A percentile compares a stretch with the other conserved stretches of the same genome.
Conservation (phyloP, 2,113 vertebrate species). For the Etia nguti region DNA sequence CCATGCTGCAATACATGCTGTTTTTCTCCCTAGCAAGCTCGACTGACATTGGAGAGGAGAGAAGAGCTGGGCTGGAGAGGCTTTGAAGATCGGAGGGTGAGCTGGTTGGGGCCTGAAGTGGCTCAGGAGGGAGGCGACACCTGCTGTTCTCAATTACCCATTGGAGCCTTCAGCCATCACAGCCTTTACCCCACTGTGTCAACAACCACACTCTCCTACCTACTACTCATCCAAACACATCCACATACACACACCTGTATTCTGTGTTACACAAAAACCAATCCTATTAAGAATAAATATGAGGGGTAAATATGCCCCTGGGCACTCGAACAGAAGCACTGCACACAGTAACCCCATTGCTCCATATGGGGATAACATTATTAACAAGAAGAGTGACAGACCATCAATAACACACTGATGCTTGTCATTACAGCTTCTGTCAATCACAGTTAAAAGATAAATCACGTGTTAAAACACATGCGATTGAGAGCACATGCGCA, state of each 20-base stretch:
- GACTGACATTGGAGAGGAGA: background rate
- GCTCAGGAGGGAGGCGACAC: conserved; percentile 54
- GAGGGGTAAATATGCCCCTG: conserved; percentile 45
- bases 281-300: conserved; percentile 43
- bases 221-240: conserved; percentile 18
- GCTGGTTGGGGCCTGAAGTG: conserved; percentile 39
- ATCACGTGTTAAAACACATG: conserved; percentile 15
- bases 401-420: conserved; percentile 53
- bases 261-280: background rate
- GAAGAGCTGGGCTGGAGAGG: background rate
- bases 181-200: conserved; percentile 50
- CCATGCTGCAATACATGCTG: conserved; percentile 8
- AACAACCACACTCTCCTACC: conserved; percentile 45
- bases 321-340: background rate
- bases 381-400: conserved; percentile 40
- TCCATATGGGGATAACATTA: conserved; percentile 38
- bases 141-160: conserved; percentile 69
- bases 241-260: background rate
- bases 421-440: conserved; percentile 49
- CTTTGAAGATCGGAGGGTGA: conserved; percentile 63
- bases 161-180: conserved; percentile 57
- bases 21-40: conserved; percentile 37
- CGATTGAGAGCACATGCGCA: background rate
- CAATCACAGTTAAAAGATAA: conserved; percentile 55
- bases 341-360: conserved; percentile 2